These are phyloP conservation scores for Drosophila novamexicana DNA, from an alignment of 1,140 invertebrate genomes.

Conservation along the genomic window DNA sequence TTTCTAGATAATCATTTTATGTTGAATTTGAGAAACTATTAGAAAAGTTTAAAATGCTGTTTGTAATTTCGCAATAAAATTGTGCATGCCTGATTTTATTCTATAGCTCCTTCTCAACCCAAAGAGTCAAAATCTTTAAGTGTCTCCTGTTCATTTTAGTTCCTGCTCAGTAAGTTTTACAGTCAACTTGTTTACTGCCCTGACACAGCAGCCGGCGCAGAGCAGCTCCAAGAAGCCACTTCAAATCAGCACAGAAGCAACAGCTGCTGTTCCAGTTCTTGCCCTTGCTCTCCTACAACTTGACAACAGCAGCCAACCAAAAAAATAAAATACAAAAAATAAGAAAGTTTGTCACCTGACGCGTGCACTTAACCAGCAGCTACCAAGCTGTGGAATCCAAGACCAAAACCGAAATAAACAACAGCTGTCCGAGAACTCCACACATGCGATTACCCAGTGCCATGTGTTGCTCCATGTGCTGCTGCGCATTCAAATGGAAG, in stretches of 20 bases:
- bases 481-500: constrained; percentile 80
- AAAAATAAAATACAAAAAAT: constrained; percentile 12
- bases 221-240: constrained; percentile 48
- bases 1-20: too few relatives aligned
- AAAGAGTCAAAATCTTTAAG: constrained; percentile 9
- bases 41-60: too few relatives aligned
- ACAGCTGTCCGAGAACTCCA: constrained; percentile 56
- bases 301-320: constrained; percentile 24
- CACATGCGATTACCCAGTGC: constrained; percentile 51
- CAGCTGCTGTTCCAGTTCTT: constrained; percentile 60
- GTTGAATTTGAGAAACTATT: too few relatives aligned
- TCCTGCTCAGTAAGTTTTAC: constrained; percentile 31
- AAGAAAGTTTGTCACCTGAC: constrained; percentile 73
- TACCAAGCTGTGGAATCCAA: constrained; percentile 12
- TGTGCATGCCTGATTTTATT: too few relatives aligned
- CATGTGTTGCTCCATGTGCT: constrained; percentile 73
- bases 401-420: constrained; percentile 47
- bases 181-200: constrained; percentile 38
- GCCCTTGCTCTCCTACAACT: constrained; percentile 42
- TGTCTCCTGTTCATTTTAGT: constrained; percentile 10
- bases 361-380: constrained; percentile 64
- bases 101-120: too few relatives aligned
- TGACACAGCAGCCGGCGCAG: constrained; percentile 12
- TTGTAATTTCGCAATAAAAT: too few relatives aligned
- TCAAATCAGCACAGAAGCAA: constrained; percentile 58